These are phyloP conservation scores for Oscheius onirici DNA, from an alignment of 2,888 invertebrate genomes.

Conservation along the genomic window DNA sequence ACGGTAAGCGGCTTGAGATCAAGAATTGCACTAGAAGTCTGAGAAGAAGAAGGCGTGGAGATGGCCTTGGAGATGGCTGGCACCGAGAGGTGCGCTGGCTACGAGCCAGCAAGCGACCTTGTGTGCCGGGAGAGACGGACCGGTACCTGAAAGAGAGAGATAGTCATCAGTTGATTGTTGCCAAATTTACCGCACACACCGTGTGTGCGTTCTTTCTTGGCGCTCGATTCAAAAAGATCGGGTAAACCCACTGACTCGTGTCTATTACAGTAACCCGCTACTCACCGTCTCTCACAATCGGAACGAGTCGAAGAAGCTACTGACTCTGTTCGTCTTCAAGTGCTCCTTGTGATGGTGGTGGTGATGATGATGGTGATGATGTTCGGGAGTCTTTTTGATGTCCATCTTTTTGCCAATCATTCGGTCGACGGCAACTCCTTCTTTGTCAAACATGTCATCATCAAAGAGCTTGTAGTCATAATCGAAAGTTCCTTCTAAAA, in stretches of 20 bases:
- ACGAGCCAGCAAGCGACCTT: constrained; percentile 18
- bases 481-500: constrained; percentile 6
- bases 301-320: constrained; percentile 30
- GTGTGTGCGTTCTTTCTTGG: background rate
- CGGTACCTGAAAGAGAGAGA: constrained; percentile 9
- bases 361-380: constrained; percentile 20
- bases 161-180: background rate
- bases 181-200: background rate
- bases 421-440: constrained; percentile 16
- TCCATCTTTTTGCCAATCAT: constrained; percentile 12
- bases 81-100: constrained; percentile 21
- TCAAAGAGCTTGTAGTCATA: constrained; percentile 9
- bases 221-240: background rate
- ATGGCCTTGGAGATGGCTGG: constrained; percentile 24
- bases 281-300: constrained; percentile 9
- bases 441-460: constrained; percentile 6
- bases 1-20: constrained; percentile 1
- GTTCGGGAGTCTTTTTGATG: background rate
- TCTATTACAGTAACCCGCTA: background rate
- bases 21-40: constrained; percentile 12
- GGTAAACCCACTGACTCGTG: background rate
- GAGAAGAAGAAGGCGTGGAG: background rate
- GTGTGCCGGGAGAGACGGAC: background rate
- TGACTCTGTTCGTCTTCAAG: constrained; percentile 17
- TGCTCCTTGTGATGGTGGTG: constrained; percentile 26